A percentile compares a stretch with the other conserved stretches of the same genome.
Conservation (phyloP, 2,113 vertebrate species). For the Steatornis caripensis region DNA sequence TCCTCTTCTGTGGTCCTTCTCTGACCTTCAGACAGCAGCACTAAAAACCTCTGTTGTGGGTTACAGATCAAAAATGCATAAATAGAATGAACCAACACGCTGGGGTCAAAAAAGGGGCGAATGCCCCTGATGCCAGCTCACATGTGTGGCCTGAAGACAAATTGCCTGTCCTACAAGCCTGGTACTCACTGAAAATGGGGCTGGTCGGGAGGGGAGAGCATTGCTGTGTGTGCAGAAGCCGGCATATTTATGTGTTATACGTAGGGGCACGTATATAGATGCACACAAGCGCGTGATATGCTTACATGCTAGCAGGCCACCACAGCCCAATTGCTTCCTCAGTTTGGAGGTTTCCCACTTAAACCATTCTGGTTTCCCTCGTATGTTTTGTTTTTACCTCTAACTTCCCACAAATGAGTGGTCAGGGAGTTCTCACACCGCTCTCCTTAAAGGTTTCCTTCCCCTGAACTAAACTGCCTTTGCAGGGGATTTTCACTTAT, state of each 20-base stretch:
- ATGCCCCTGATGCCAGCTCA: background rate
- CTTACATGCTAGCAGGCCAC: background rate
- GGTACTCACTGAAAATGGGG: background rate
- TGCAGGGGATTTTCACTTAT: background rate
- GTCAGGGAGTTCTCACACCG: background rate
- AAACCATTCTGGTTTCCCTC: slow-evolving; percentile 27
- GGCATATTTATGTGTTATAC: rapidly evolving
- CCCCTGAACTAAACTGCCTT: background rate
- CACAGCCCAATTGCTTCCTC: slow-evolving; percentile 7
- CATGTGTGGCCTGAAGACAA: background rate
- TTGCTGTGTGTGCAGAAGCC: background rate
- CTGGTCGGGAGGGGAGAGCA: background rate
- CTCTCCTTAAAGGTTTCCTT: background rate
- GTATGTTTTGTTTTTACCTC: background rate
- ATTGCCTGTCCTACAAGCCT: background rate
- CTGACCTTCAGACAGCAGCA: background rate
- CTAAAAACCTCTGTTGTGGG: background rate
- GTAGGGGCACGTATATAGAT: background rate
- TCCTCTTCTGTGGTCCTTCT: background rate
- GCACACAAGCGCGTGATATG: background rate
- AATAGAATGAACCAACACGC: background rate
- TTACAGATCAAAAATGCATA: slow-evolving; percentile 6
- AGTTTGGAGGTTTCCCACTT: slow-evolving; percentile 19
- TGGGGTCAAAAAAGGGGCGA: background rate
- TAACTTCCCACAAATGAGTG: slow-evolving; percentile 23